Conservation (phyloP, 2,888 invertebrate species). For the Abrostola tripartita region DNA sequence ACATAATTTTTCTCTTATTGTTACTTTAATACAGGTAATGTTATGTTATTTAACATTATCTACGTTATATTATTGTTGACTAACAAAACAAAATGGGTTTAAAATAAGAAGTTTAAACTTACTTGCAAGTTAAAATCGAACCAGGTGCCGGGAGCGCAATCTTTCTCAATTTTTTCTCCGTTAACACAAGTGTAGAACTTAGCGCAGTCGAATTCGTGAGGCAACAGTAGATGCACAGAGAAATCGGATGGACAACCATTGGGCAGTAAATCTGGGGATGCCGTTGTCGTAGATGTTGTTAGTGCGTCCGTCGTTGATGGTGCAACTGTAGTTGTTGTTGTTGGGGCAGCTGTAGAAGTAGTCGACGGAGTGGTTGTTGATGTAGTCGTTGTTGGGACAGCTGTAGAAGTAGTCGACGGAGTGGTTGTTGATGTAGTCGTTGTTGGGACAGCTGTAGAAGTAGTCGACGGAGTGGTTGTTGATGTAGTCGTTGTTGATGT, state of each 20-base stretch:
- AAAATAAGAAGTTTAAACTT: not conserved
- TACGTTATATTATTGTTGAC: too few relatives aligned
- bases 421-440: too few relatives aligned
- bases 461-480: too few relatives aligned
- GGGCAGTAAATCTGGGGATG: not conserved
- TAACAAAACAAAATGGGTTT: too few relatives aligned
- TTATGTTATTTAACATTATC: too few relatives aligned
- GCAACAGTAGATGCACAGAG: not conserved
- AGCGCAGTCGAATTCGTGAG: not conserved
- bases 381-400: not conserved
- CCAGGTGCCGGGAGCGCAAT: not conserved
- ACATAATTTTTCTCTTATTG: too few relatives aligned
- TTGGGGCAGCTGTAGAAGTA: not conserved
- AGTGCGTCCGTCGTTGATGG: constrained; percentile 9
- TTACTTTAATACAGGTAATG: too few relatives aligned
- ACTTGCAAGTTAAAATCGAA: not conserved
- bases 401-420: too few relatives aligned
- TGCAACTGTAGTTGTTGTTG: constrained; percentile 17
- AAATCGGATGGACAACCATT: not conserved
- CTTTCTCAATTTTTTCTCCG: not conserved
- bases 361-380: constrained; percentile 5
- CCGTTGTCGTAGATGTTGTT: constrained; percentile 5
- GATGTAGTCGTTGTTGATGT: too few relatives aligned
- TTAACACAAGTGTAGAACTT: constrained; percentile 1
- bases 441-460: too few relatives aligned